These are phyloP conservation scores for Polymixis lichenea DNA, from an alignment of 2,888 invertebrate genomes.

Conservation along the genomic window DNA sequence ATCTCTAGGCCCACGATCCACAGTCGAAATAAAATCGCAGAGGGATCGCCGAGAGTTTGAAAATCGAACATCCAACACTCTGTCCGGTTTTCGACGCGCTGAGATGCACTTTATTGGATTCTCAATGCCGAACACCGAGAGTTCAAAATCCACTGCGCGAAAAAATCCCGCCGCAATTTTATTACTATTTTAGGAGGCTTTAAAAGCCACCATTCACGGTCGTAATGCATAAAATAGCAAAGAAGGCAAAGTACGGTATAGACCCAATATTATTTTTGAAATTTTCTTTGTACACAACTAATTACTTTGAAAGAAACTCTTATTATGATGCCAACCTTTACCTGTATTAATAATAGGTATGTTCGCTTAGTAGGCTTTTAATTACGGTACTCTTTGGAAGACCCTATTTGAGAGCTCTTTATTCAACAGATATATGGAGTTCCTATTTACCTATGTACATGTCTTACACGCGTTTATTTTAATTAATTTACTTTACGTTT, in stretches of 20 bases:
- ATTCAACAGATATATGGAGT: slow-evolving; percentile 11
- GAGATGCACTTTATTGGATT: too few species aligned
- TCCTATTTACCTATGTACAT: background rate
- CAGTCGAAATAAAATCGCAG: too few species aligned
- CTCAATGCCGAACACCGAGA: too few species aligned
- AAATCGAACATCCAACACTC: too few species aligned
- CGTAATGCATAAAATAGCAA: background rate
- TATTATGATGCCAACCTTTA: background rate
- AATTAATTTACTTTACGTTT: slow-evolving; percentile 23
- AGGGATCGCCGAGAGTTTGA: too few species aligned
- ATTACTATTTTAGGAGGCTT: too few species aligned
- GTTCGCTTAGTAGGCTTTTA: slow-evolving; percentile 22
- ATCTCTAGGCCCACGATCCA: too few species aligned
- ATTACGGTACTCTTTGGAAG: slow-evolving; percentile 27
- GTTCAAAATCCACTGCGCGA: too few species aligned
- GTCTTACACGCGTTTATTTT: slow-evolving; percentile 12
- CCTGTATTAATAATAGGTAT: slow-evolving; percentile 5
- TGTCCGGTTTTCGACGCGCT: too few species aligned
- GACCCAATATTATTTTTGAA: background rate
- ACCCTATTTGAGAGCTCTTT: slow-evolving; percentile 22
- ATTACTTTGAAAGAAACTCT: slow-evolving; percentile 1
- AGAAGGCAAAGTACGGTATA: background rate
- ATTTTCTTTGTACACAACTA: background rate
- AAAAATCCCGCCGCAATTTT: too few species aligned
- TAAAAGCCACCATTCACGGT: too few species aligned